phyloP scores from a whole-genome alignment of 2,113 vertebrate genomes.

The Poeciliopsis retropinna region DNA sequence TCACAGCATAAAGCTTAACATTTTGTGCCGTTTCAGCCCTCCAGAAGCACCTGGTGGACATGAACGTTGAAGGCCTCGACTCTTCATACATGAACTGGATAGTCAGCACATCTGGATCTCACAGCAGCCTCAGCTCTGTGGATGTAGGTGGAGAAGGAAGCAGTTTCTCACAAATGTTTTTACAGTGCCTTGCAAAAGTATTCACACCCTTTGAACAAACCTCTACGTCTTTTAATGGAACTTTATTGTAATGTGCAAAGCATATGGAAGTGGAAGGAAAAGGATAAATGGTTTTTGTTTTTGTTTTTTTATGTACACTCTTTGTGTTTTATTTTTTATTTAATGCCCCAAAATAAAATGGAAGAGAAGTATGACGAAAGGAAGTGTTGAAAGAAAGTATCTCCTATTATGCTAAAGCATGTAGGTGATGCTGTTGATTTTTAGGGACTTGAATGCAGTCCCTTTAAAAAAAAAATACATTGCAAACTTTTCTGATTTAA shows the following conservation, averaged over 20 bases:
- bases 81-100: constrained; percentile 98
- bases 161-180: not conserved
- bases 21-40: constrained; percentile 81
- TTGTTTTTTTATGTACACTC: too few species aligned
- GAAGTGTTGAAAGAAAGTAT: too few species aligned
- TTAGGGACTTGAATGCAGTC: not conserved
- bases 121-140: constrained; percentile 86
- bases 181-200: too few species aligned
- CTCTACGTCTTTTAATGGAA: not conserved
- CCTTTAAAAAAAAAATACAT: too few species aligned
- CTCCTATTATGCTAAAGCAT: not conserved
- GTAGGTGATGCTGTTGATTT: not conserved
- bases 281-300: too few species aligned
- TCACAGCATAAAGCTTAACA: not conserved
- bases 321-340: too few species aligned
- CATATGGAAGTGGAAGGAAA: not conserved
- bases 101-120: constrained; percentile 94
- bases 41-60: constrained; percentile 97
- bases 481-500: too few species aligned
- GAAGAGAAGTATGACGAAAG: too few species aligned
- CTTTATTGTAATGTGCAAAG: not conserved
- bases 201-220: too few species aligned
- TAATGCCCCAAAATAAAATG: too few species aligned
- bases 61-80: constrained; percentile 95
- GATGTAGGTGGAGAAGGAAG: constrained; percentile 83